Base-by-base conservation (phyloP, 1,140 invertebrate species). In the Brachionus asplanchnoidis region DNA sequence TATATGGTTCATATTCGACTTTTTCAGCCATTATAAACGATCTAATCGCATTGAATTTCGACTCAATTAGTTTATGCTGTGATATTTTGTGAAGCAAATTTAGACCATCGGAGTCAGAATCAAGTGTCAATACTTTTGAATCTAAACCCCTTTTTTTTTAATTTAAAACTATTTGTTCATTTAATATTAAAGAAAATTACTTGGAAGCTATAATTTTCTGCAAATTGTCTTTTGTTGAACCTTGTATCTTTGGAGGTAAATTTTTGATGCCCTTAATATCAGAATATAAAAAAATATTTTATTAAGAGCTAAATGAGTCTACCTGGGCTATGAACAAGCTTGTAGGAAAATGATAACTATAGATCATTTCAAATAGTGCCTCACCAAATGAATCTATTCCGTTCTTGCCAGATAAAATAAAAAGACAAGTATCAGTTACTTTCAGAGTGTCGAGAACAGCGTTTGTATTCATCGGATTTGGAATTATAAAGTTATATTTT, bases 21-120 rank as follows among this genome's bases (percentile, higher is more conserved):
- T 93, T 88, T 90, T 98, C 96, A 28, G 93, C 94, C 73, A 95
- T 90, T 60, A 98, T 87, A 89, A 95, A 93, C 1, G 95, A 92
- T 86, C 95, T 91, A 86, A 92, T 92, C 87, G 94, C 93, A 87
- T 93, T 92, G 86, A 94, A 94, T 86, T 92, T 91, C 12, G 96
- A 88, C 7, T 90, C 89, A 84, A 92, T 93, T 86, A 93, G 92
- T 88, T 96, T 96, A 88, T 95, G 94, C 84, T 92, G 93, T 2
- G 94, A 94, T 88, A 95, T 93, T 87, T 93, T 92, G 85, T 95
- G 90, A 85, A 97, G 90, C 36, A 97, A 86, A 88, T 95, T 93
- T 20, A 95, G 88, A 12, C 92, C 94, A 91, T 97, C 95, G 53
- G 91, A 90, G 75, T 90, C 88, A 86, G 93, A 94, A 86, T 95